A percentile compares a stretch with the other conserved stretches of the same genome.
Conservation (phyloP, 2,113 vertebrate species). For the Hippotragus niger region DNA sequence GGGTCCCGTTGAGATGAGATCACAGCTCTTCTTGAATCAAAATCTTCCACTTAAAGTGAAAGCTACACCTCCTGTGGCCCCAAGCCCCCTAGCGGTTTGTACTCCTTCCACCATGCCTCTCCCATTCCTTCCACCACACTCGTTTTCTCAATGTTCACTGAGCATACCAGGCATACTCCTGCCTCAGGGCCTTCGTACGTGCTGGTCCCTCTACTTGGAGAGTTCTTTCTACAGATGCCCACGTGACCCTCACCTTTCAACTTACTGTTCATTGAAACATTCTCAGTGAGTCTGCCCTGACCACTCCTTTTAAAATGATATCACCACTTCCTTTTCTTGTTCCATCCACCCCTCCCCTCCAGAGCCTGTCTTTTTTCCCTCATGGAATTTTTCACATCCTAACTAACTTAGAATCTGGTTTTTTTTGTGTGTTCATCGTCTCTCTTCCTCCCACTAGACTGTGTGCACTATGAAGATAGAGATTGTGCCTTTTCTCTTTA, state of each 20-base stretch:
- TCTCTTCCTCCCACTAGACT: background rate
- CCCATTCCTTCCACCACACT: background rate
- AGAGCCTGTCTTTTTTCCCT: background rate
- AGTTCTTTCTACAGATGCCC: background rate
- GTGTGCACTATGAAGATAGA: background rate
- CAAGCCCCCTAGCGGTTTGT: fast-evolving
- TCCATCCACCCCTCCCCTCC: background rate
- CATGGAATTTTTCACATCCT: background rate
- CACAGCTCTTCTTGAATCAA: background rate
- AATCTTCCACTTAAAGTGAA: background rate
- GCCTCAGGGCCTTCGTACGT: background rate
- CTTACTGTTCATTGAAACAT: background rate
- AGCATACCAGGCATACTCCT: background rate
- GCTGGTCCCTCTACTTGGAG: background rate
- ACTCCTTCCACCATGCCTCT: background rate
- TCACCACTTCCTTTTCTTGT: background rate
- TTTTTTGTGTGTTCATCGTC: background rate
- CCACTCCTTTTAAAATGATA: background rate
- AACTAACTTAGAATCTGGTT: background rate
- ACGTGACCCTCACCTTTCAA: background rate
- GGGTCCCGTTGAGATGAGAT: background rate
- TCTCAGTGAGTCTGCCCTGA: background rate
- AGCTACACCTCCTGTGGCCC: background rate
- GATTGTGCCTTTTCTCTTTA: background rate
- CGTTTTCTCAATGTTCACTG: background rate